Evolutionary conservation across 1,140 invertebrate species (phyloP), one percentile per base, ranked within the genome.

Genomic region (Macrobrachium nipponense): DNA sequence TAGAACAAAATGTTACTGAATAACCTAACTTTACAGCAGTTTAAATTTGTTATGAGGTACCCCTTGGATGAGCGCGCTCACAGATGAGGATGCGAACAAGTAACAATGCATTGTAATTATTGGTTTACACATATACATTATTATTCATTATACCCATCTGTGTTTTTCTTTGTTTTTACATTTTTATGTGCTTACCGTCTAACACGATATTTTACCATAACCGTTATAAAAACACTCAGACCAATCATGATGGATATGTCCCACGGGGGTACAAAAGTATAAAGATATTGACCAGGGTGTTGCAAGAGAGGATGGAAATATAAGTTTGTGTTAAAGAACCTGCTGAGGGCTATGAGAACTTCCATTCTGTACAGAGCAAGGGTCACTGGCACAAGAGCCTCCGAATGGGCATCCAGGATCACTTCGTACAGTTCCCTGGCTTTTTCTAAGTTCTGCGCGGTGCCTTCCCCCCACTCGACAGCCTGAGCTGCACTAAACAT

Each of bases 301-400:
- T 27, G 62, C 23, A n/a, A 14, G 18, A 60, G 23, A 44, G 61
- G 10, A 8, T 8, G 43, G 17, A 66, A 7, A 20, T 80, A 80
- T 6, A 80, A 17, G 12, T 80, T 62, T 18, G 64, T 27, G 8
- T 62, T 43, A n/a, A 80, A n/a, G 15, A 62, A 64, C 15, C 60
- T 8, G 62, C 64, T 80, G 7, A 80, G 14, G 5, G 15, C 15
- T 15, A 80, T 18, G 3, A 80, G 12, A 43, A 66, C 12, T 27
- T 80, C 61, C 78, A 80, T 43, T 62, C 62, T 80, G 27, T 43
- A 17, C 20, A 80, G 61, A 15, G 78, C 78, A 6, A 80, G 61
- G 15, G 51, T 51, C 11, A 80, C 62, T 0, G 78, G 78, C 11
- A 68, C 78, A 44, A 43, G n/a, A 36, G 78, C 62, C 12, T 80